phyloP scores from a whole-genome alignment of 2,113 vertebrate species.

The Elachura formosa region DNA sequence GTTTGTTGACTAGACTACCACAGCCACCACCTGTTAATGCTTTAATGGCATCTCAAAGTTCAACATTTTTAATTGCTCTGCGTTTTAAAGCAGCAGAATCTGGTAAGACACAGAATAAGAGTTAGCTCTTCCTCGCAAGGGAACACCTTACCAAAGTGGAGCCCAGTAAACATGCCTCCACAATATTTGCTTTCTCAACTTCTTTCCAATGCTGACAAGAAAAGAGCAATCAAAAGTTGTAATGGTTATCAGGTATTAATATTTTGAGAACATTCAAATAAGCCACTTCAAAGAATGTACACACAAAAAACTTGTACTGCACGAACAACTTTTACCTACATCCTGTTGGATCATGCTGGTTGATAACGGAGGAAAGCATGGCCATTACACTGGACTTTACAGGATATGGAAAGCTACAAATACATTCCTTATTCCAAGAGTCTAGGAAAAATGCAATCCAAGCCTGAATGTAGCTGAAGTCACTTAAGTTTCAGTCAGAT shows the following conservation, averaged over 20 bases:
- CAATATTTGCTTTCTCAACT: not conserved
- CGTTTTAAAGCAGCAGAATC: not conserved
- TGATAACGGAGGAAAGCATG: rapidly evolving
- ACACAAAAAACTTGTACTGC: not conserved
- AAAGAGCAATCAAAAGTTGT: not conserved
- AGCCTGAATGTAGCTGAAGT: not conserved
- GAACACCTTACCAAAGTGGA: not conserved
- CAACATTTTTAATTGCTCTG: not conserved
- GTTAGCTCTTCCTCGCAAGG: not conserved
- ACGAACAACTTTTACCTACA: not conserved
- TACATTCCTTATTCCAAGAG: not conserved
- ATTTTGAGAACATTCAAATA: not conserved
- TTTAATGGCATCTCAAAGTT: not conserved
- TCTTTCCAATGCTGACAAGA: not conserved
- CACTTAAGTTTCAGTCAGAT: not conserved
- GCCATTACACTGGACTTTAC: not conserved
- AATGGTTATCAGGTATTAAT: not conserved
- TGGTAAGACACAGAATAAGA: not conserved
- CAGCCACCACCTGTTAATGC: not conserved
- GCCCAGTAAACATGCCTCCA: not conserved
- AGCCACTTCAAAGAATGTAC: not conserved
- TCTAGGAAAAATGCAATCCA: not conserved
- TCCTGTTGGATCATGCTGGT: not conserved
- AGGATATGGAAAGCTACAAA: not conserved
- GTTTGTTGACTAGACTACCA: not conserved